These are phyloP conservation scores for Cydia fagiglandana DNA, from an alignment of 1,140 invertebrate genomes.

Conservation along the genomic window DNA sequence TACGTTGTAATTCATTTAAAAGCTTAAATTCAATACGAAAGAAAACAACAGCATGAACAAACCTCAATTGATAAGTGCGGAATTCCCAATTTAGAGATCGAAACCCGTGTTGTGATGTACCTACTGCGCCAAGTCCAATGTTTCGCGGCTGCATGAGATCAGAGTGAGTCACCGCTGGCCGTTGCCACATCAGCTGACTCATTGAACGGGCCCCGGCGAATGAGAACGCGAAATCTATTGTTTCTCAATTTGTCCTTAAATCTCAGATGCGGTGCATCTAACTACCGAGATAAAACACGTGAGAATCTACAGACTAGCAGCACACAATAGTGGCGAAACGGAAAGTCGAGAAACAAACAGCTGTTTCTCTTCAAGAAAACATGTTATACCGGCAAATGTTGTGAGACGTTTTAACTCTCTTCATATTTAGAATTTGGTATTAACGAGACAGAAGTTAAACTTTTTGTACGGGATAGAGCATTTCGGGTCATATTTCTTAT, in stretches of 20 bases:
- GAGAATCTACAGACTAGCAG: conserved; percentile 13
- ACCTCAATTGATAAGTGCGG: conserved; percentile 6
- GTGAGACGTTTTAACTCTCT: neutral
- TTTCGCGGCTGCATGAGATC: conserved; percentile 59
- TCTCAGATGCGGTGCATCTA: conserved; percentile 37
- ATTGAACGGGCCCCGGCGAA: conserved; percentile 49
- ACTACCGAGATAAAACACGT: conserved; percentile 25
- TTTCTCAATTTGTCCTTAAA: conserved; percentile 63
- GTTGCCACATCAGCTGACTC: conserved; percentile 61
- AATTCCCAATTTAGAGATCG: conserved; percentile 12
- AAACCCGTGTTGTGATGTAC: conserved; percentile 2
- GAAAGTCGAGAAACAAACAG: conserved; percentile 27
- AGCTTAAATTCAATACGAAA: neutral
- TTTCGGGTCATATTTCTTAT: neutral
- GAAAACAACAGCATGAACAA: neutral
- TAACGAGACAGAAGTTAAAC: neutral
- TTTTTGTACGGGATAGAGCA: neutral
- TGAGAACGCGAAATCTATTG: conserved; percentile 71
- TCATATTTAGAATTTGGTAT: neutral
- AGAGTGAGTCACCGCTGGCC: conserved; percentile 66
- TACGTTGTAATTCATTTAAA: neutral
- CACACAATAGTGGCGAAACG: conserved; percentile 27
- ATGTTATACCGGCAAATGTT: neutral
- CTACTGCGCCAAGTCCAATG: conserved; percentile 35
- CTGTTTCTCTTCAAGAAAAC: conserved; percentile 26